Percentiles rank a stretch among this genome's conserved stretches.
These are phyloP conservation scores for Sycophila texana DNA, from an alignment of 2,888 invertebrate species.

Conservation along the genomic window DNA sequence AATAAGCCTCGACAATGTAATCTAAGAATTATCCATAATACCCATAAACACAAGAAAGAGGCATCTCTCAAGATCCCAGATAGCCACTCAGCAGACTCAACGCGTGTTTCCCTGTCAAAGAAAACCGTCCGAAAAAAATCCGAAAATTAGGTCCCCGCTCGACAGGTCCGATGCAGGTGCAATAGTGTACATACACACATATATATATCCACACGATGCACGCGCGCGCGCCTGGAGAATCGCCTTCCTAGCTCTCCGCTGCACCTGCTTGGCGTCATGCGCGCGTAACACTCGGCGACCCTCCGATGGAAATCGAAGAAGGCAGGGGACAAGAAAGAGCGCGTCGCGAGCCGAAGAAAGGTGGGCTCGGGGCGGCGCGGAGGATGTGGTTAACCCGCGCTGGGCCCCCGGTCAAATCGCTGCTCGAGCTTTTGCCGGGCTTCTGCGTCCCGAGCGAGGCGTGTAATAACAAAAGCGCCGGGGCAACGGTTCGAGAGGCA, in stretches of 20 bases:
- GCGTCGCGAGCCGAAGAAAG: constrained; percentile 49
- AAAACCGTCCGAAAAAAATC: no score
- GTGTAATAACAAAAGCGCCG: constrained; percentile 40
- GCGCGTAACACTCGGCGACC: constrained; percentile 40
- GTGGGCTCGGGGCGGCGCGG: neutral
- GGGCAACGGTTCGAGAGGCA: constrained; percentile 50
- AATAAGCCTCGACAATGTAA: no score
- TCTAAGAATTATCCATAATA: no score
- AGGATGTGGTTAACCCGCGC: constrained; percentile 74
- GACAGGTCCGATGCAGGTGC: no score
- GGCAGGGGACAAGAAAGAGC: constrained; percentile 32
- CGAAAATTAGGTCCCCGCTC: no score
- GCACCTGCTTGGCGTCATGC: neutral
- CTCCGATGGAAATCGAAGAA: constrained; percentile 67
- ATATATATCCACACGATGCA: neutral
- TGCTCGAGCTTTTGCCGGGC: constrained; percentile 71
- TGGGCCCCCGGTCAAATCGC: constrained; percentile 65
- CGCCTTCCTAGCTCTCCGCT: neutral
- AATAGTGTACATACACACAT: no score
- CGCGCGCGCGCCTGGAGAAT: neutral
- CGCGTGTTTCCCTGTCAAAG: no score
- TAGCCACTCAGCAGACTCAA: no score
- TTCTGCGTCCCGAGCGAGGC: constrained; percentile 69
- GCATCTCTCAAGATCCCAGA: no score
- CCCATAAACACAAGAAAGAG: no score